Evolutionary conservation across 2,113 vertebrate genomes (phyloP).

Genomic region (Dicaeum eximium): DNA sequence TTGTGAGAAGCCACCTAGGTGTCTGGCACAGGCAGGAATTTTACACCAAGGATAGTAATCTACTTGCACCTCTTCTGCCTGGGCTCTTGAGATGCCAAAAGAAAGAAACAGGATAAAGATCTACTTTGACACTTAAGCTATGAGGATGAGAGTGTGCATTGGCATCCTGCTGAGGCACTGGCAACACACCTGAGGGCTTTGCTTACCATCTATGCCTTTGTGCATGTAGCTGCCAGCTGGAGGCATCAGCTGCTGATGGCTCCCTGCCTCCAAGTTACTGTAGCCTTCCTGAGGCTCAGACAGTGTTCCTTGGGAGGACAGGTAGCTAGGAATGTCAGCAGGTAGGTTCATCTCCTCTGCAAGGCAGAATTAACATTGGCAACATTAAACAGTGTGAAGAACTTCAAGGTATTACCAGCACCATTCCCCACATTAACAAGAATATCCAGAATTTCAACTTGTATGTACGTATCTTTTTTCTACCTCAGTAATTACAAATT

Average conservation of each 20-base stretch:
- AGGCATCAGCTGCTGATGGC: constrained; percentile 97
- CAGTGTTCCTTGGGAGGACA: constrained; percentile 94
- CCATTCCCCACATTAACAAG: background rate
- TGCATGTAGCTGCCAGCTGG: constrained; percentile 82
- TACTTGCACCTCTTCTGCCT: background rate
- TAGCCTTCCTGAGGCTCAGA: constrained; percentile 96
- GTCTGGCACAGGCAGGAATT: background rate
- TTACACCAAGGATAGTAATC: background rate
- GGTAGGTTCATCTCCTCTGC: constrained; percentile 95
- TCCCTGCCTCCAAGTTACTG: constrained; percentile 93
- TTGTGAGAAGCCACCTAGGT: background rate
- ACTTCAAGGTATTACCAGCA: background rate
- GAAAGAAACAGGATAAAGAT: background rate
- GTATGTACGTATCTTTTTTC: background rate
- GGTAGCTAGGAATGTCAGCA: constrained; percentile 94
- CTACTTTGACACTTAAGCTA: background rate
- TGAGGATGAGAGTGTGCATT: background rate
- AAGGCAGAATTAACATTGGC: constrained; percentile 15
- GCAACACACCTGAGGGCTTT: background rate
- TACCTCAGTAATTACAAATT: background rate
- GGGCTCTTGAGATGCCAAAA: background rate
- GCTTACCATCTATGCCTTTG: constrained; percentile 85
- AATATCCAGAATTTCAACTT: background rate
- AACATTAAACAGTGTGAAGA: background rate
- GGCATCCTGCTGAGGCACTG: background rate